Evolutionary conservation across 2,113 vertebrate genomes (phyloP).

Genomic region (Halichoerus grypus): DNA sequence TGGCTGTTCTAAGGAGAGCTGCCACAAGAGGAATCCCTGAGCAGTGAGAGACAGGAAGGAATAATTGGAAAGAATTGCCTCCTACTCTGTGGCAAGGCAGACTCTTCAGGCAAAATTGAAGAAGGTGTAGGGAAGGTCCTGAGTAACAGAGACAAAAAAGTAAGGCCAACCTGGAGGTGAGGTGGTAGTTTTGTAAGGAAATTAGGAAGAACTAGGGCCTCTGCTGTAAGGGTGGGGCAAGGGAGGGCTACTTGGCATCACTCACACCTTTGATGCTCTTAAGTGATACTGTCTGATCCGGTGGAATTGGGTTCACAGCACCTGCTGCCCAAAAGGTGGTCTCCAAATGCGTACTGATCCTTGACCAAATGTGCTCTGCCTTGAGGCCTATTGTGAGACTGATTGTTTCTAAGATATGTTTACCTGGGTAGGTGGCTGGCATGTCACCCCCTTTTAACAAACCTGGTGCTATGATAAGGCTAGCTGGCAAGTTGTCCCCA

Average conservation of each 20-base stretch:
- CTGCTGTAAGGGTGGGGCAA: background rate
- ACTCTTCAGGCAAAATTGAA: background rate
- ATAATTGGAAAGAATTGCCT: slow-evolving; percentile 65
- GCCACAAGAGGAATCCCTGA: slow-evolving; percentile 56
- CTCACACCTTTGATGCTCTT: background rate
- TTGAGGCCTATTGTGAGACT: background rate
- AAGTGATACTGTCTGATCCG: background rate
- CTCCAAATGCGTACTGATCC: slow-evolving; percentile 26
- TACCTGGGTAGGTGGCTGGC: slow-evolving; percentile 51
- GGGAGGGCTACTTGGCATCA: background rate
- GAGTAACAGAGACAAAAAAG: slow-evolving; percentile 35
- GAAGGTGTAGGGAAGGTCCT: background rate
- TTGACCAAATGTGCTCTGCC: slow-evolving; percentile 39
- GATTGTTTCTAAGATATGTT: slow-evolving; percentile 41
- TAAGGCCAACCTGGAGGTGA: background rate
- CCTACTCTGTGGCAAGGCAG: background rate
- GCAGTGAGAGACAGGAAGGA: slow-evolving; percentile 5
- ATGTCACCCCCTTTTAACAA: slow-evolving; percentile 28
- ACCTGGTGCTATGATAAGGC: slow-evolving; percentile 51
- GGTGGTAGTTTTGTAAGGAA: slow-evolving; percentile 31
- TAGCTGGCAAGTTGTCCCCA: slow-evolving; percentile 33
- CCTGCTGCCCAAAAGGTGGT: background rate
- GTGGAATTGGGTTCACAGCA: slow-evolving; percentile 7
- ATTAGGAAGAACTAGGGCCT: background rate
- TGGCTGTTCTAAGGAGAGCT: slow-evolving; percentile 53